Evolutionary conservation across 1,140 invertebrate genomes (phyloP).

Genomic region (Bombus soroeensis): DNA sequence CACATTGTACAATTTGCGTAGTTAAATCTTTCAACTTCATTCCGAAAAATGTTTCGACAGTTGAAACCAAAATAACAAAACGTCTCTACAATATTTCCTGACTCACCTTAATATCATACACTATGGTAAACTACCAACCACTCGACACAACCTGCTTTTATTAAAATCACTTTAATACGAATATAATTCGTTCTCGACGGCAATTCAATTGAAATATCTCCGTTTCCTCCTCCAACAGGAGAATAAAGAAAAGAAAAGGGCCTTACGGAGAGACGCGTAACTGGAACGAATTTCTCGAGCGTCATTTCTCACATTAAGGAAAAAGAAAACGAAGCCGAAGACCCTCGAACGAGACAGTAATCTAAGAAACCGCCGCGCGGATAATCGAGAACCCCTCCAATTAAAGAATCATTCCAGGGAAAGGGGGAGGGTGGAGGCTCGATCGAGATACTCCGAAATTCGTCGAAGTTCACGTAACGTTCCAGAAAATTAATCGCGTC

Average conservation of each 20-base stretch:
- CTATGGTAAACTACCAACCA: too few species aligned
- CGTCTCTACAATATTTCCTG: not conserved
- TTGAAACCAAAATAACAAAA: not conserved
- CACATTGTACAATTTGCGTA: too few species aligned
- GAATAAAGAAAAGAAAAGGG: not conserved
- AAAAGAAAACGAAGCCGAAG: not conserved
- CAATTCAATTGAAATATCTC: not conserved
- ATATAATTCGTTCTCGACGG: not conserved
- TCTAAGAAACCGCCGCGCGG: conserved; percentile 44
- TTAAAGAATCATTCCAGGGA: conserved; percentile 39
- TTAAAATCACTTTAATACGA: not conserved
- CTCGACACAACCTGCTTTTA: not conserved
- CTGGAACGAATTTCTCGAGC: conserved; percentile 1
- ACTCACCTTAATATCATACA: not conserved
- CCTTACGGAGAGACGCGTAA: not conserved
- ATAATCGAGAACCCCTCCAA: conserved; percentile 50
- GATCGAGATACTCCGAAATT: conserved; percentile 53
- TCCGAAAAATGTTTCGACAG: not conserved
- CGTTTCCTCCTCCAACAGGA: not conserved
- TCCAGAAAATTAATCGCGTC: conserved; percentile 82
- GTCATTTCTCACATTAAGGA: conserved; percentile 9
- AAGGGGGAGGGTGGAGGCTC: too few species aligned
- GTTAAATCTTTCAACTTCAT: not conserved
- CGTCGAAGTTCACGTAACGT: conserved; percentile 76
- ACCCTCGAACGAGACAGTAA: conserved; percentile 34